Conservation (phyloP, 2,888 invertebrate species). For the Globia sparganii region DNA sequence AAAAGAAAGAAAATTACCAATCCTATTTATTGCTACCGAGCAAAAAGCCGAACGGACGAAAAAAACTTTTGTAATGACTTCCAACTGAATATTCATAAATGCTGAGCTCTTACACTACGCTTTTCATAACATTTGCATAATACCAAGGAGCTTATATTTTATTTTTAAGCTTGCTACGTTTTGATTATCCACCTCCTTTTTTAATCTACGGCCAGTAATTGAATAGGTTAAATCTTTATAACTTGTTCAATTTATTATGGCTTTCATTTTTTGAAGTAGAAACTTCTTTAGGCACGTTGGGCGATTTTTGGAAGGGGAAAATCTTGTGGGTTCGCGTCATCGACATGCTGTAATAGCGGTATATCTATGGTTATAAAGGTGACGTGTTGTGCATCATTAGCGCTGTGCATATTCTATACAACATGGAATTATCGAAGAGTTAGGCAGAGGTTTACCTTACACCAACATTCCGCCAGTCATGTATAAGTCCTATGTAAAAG, state of each 20-base stretch:
- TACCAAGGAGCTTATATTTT: constrained; percentile 67
- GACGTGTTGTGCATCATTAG: not conserved
- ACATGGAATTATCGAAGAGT: too few species aligned
- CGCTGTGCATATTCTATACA: not conserved
- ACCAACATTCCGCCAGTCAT: too few species aligned
- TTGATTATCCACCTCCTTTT: constrained; percentile 57
- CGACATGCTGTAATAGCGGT: too few species aligned
- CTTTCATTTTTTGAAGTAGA: not conserved
- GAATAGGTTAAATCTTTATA: constrained; percentile 34
- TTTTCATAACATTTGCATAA: constrained; percentile 75
- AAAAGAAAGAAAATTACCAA: constrained; percentile 40
- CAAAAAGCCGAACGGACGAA: constrained; percentile 59
- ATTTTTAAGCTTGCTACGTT: constrained; percentile 61
- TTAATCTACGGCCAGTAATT: constrained; percentile 28
- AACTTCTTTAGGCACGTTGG: not conserved
- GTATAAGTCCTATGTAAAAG: too few species aligned
- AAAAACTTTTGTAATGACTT: constrained; percentile 69
- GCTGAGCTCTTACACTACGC: constrained; percentile 68
- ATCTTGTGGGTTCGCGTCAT: not conserved
- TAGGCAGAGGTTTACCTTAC: too few species aligned
- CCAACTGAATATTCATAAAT: constrained; percentile 72
- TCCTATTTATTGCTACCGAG: constrained; percentile 55
- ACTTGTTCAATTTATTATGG: not conserved
- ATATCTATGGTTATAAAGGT: not conserved
- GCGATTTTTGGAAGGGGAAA: not conserved